Evolutionary conservation across 1,140 invertebrate species (phyloP).

Genomic region (Drosophila murphyi): DNA sequence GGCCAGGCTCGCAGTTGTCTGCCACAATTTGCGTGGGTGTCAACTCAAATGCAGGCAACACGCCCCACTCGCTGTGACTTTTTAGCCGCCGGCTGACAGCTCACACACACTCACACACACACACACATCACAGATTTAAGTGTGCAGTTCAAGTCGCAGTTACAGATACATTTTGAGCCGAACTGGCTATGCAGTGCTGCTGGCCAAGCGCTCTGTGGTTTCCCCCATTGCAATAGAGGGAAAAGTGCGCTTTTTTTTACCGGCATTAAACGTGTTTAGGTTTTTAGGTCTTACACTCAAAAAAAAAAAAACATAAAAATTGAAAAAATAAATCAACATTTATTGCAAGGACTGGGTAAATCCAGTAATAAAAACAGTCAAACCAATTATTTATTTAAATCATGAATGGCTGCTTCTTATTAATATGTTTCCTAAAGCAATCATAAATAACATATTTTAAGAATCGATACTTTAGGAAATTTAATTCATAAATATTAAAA

Average conservation of each 20-base stretch:
- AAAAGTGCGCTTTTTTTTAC: constrained; percentile 50
- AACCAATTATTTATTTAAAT: too few relatives aligned
- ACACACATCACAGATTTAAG: background rate
- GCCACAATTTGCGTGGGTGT: constrained; percentile 62
- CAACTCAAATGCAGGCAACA: constrained; percentile 50
- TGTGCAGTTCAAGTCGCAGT: constrained; percentile 2
- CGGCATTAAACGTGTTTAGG: constrained; percentile 78
- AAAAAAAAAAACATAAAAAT: background rate
- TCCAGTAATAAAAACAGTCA: too few relatives aligned
- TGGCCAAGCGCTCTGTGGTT: background rate
- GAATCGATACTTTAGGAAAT: too few relatives aligned
- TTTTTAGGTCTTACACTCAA: constrained; percentile 46
- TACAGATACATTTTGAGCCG: background rate
- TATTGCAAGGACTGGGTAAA: too few relatives aligned
- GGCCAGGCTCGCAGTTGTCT: constrained; percentile 26
- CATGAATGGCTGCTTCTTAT: background rate
- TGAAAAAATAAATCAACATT: too few relatives aligned
- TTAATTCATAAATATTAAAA: too few relatives aligned
- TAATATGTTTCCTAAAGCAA: too few relatives aligned
- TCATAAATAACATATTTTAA: background rate
- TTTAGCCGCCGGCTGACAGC: background rate
- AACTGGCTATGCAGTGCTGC: constrained; percentile 4
- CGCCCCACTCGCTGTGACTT: constrained; percentile 16
- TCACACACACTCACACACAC: constrained; percentile 14
- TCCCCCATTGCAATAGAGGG: constrained; percentile 26